phyloP scores from a whole-genome alignment of 2,113 vertebrate species.

The Notothenia rossii region DNA sequence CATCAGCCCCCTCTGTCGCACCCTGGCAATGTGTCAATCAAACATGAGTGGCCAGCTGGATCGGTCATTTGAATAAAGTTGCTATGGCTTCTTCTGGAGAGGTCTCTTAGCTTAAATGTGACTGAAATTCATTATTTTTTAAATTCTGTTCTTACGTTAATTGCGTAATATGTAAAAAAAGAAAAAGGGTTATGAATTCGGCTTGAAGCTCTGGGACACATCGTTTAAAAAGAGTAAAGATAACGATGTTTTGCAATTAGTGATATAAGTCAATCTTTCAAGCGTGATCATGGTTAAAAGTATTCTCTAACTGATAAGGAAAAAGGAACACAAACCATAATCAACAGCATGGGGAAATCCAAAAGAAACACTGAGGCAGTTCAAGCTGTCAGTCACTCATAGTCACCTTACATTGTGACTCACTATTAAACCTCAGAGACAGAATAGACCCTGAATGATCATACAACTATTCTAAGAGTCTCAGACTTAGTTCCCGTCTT shows the following conservation, averaged over 20 bases:
- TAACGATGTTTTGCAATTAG: not conserved
- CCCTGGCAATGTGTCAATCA: conserved; percentile 82
- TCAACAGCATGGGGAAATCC: conserved; percentile 3
- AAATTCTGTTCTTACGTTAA: conserved; percentile 18
- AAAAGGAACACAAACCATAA: conserved; percentile 27
- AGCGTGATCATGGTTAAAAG: conserved; percentile 5
- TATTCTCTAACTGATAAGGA: conserved; percentile 27
- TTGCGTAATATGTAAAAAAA: conserved; percentile 35
- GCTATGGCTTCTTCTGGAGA: conserved; percentile 60
- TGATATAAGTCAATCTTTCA: not conserved
- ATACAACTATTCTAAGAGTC: conserved; percentile 32
- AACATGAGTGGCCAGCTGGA: conserved; percentile 72
- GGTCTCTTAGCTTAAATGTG: conserved; percentile 48
- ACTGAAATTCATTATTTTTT: conserved; percentile 44
- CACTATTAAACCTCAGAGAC: conserved; percentile 55
- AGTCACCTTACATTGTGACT: conserved; percentile 31
- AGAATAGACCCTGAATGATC: conserved; percentile 35
- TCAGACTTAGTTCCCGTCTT: conserved; percentile 38
- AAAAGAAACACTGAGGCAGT: conserved; percentile 42
- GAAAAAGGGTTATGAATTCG: conserved; percentile 31
- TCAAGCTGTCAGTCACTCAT: conserved; percentile 49
- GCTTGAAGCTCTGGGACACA: not conserved
- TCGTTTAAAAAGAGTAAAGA: conserved; percentile 26
- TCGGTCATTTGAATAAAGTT: conserved; percentile 49
- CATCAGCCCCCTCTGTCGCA: conserved; percentile 71